Base-by-base conservation (phyloP, 2,888 invertebrate genomes). In the Pachymerium ferrugineum region DNA sequence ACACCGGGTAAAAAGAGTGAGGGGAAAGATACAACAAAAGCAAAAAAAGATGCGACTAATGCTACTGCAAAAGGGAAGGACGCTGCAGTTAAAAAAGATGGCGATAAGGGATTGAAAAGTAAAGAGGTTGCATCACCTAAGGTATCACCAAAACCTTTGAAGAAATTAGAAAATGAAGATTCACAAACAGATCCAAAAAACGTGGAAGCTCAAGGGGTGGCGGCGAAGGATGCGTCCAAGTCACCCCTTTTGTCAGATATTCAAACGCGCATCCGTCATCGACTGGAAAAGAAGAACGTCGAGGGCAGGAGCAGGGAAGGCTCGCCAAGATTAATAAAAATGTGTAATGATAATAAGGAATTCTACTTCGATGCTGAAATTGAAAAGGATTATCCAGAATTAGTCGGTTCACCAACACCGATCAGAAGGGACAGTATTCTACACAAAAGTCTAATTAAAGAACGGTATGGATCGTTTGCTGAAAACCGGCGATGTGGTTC, bases 321-420 rank as follows among this genome's bases (percentile, higher is more conserved):
- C 6, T 73, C 73, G 6, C 73, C 73, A 19, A 12, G 73, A 31
- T 31, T 73, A 16, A 73, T 54, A 29, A 73, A 73, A 22, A 73
- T 73, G 73, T 62, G 73, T 22, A 73, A 73, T 31, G 73, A 73
- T 31, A 73, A 73, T 30, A 54, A 62, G 14, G 73, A 73, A 31
- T 73, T 73, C 73, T 73, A 73, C 19, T 73, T 73, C 62, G 73
- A 73, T 62, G 73, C 73, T 14, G 73, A 73, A 16, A 73, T 73
- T 73, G 73, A 73, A 25, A 73, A 33, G 29, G 73, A 73, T 22
- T 73, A 73, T 30, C 73, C 73, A 14, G 73, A 73, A 73, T 29
- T 73, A 28, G 54, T 73, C 10, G 73, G 73, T 8, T 54, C 73
- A 0, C 73, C 73, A 8, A 28, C 62, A 73, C 54, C 30, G 29